phyloP scores from a whole-genome alignment of 2,888 invertebrate species.

The Parascotia fuliginaria region DNA sequence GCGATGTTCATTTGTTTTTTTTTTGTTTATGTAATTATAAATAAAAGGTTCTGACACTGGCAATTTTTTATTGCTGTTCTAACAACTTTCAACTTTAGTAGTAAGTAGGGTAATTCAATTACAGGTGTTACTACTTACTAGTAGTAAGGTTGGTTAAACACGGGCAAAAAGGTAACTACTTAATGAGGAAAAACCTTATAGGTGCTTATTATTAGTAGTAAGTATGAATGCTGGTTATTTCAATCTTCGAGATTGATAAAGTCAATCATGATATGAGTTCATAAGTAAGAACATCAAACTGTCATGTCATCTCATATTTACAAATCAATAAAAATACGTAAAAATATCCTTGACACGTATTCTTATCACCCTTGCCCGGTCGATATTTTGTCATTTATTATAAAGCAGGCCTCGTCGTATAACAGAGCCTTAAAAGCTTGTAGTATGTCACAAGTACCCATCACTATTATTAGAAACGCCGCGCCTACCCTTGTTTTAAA shows the following conservation, averaged over 20 bases:
- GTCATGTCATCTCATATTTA: neutral
- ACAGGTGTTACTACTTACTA: too few relatives aligned
- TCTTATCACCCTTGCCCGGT: neutral
- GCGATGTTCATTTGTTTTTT: too few relatives aligned
- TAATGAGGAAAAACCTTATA: too few relatives aligned
- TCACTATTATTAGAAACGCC: conserved; percentile 1
- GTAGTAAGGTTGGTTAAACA: too few relatives aligned
- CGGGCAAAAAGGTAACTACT: too few relatives aligned
- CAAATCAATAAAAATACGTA: neutral
- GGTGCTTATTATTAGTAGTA: too few relatives aligned
- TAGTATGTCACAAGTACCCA: neutral
- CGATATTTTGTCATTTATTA: neutral
- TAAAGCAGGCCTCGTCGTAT: neutral
- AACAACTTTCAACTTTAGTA: too few relatives aligned
- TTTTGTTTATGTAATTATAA: too few relatives aligned
- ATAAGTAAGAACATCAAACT: neutral
- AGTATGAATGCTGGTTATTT: neutral
- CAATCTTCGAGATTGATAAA: neutral
- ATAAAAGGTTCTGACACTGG: too few relatives aligned
- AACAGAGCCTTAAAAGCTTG: neutral
- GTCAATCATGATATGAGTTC: neutral
- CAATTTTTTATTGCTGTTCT: too few relatives aligned
- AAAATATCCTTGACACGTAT: neutral
- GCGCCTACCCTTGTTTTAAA: conserved; percentile 15
- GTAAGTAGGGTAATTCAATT: too few relatives aligned